Base-by-base conservation (phyloP, 2,888 invertebrate genomes). In the Protophormia terraenovae region DNA sequence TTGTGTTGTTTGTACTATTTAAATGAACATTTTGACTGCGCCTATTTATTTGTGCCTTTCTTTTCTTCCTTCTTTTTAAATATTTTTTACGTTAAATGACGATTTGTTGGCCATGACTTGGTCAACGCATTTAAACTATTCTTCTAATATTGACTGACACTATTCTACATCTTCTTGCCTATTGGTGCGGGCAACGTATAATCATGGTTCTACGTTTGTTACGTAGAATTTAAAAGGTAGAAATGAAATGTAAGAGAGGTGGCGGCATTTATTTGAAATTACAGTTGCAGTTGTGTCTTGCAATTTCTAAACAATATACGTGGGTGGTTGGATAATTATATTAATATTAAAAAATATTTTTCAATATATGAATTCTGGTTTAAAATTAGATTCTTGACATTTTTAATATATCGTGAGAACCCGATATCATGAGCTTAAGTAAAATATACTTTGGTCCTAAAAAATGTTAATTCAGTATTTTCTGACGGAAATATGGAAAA, bases 181-280 rank as follows among this genome's bases (percentile, higher is more conserved):
- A 73, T 72, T 73, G 55, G 55, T 7, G 35, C n/a, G 62, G 50
- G 45, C 47, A 55, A 66, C 69, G 38, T 73, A 71, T 82, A 85
- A 82, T 78, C 69, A 82, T 67, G 55, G 29, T 14, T 55, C 22
- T 55, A 10, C 2, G n/a, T n/a, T 47, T 19, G n/a, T 29, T 14
- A 24, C n/a, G 10, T 38, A 19, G 32, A 32, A 2, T 38, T 62
- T 69, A 10, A 38, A 62, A 45, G n/a, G n/a, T n/a, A n/a, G n/a
- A n/a, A n/a, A n/a, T n/a, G n/a, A 16, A 58, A 55, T 27, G 24
- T n/a, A 76, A 78, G 35, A 84, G 71, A 76, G 72, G 64, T 80
- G 71, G 71, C 58, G 76, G 80, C 58, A 60, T 80, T n/a, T 84
- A 80, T 64, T 80, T 72, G 35, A 82, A 82, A 82, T 73, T 71